These are phyloP conservation scores for Spea multiplicata DNA, from an alignment of 2,113 vertebrate species.

Conservation along the genomic window DNA sequence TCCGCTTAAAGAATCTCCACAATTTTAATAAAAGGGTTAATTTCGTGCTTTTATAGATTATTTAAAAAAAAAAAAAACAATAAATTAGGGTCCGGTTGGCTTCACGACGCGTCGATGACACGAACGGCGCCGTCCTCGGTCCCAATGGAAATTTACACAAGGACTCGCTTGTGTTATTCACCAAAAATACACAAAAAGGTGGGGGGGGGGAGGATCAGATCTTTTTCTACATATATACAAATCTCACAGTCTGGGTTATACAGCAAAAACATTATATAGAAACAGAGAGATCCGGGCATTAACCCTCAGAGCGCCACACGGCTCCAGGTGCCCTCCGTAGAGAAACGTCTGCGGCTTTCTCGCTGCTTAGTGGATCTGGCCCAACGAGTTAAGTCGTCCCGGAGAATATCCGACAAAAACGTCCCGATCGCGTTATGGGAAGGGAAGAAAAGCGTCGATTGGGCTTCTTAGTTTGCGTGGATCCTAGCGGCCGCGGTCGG, in stretches of 20 bases:
- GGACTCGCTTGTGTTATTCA: constrained; percentile 51
- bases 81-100: too few relatives aligned
- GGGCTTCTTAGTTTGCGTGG: constrained; percentile 50
- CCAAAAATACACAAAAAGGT: constrained; percentile 40
- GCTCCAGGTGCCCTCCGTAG: too few relatives aligned
- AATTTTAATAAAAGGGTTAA: too few relatives aligned
- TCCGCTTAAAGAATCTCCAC: too few relatives aligned
- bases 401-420: constrained; percentile 35
- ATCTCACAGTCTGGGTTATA: constrained; percentile 45
- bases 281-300: constrained; percentile 38
- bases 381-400: constrained; percentile 48
- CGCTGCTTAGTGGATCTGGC: not conserved
- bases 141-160: constrained; percentile 8
- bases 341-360: not conserved
- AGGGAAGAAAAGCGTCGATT: too few relatives aligned
- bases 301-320: too few relatives aligned
- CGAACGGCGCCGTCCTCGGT: not conserved
- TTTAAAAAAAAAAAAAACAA: too few relatives aligned
- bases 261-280: constrained; percentile 44
- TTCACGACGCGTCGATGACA: too few relatives aligned
- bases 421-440: too few relatives aligned
- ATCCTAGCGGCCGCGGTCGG: constrained; percentile 55
- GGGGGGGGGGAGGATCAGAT: constrained; percentile 13
- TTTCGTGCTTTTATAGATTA: too few relatives aligned
- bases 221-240: constrained; percentile 64